phyloP scores from a whole-genome alignment of 2,888 invertebrate species.

The Dolomedes plantarius region DNA sequence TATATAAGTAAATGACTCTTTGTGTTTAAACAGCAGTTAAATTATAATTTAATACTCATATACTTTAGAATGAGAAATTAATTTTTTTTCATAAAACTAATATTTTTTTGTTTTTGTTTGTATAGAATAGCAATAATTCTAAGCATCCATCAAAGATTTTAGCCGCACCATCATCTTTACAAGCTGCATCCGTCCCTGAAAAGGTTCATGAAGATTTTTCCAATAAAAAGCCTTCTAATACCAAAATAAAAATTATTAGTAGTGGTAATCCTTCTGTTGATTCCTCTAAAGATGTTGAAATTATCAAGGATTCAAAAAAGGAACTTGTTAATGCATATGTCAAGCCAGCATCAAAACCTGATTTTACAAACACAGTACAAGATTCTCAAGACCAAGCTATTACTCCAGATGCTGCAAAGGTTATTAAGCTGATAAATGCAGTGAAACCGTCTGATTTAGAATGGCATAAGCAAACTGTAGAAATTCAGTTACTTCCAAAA shows the following conservation, averaged over 20 bases:
- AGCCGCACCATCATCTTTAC: constrained; percentile 26
- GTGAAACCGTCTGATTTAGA: constrained; percentile 55
- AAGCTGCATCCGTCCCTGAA: background rate
- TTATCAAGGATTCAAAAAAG: background rate
- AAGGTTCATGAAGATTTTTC: background rate
- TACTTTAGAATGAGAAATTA: too few relatives aligned
- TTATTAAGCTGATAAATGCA: constrained; percentile 50
- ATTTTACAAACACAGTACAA: constrained; percentile 13
- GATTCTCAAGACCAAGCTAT: background rate
- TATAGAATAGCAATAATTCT: constrained; percentile 40
- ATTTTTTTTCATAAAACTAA: too few relatives aligned
- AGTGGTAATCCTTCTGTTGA: background rate
- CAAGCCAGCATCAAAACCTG: constrained; percentile 30
- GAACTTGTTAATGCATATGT: constrained; percentile 15
- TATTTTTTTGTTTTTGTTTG: too few relatives aligned
- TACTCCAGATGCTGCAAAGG: background rate
- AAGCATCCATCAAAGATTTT: constrained; percentile 43
- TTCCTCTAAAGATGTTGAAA: background rate
- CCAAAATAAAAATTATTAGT: background rate
- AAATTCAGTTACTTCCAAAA: constrained; percentile 26
- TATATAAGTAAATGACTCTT: too few relatives aligned
- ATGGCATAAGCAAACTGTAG: constrained; percentile 58
- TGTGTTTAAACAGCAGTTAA: too few relatives aligned
- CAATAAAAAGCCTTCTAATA: background rate
- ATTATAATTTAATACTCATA: too few relatives aligned